Evolutionary conservation across 2,888 invertebrate species (phyloP).

Genomic region (Cryptocheilus praepositus): DNA sequence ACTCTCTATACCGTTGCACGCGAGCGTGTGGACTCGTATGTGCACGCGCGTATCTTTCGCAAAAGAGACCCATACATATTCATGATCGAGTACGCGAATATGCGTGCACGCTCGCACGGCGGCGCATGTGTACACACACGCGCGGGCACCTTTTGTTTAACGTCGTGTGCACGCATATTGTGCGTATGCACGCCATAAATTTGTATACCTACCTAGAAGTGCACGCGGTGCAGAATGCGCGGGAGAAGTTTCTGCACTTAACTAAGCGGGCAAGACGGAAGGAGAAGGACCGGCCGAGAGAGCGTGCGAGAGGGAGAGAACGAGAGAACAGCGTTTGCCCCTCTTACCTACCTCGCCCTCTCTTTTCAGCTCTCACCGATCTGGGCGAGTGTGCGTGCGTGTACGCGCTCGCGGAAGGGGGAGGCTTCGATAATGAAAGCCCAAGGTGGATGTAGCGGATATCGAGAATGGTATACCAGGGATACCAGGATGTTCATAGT

Average conservation of each 20-base stretch:
- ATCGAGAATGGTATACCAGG: constrained; percentile 20
- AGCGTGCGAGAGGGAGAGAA: too few relatives aligned
- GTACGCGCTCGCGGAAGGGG: constrained; percentile 8
- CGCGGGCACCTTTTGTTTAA: constrained; percentile 55
- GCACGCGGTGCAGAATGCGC: constrained; percentile 56
- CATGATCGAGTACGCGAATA: constrained; percentile 48
- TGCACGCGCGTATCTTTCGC: constrained; percentile 52
- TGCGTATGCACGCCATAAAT: constrained; percentile 64
- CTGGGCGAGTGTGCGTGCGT: constrained; percentile 9
- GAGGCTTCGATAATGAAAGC: constrained; percentile 42
- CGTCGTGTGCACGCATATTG: constrained; percentile 58
- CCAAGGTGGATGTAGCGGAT: constrained; percentile 24
- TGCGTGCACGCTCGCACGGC: constrained; percentile 21
- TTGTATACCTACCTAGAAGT: constrained; percentile 55
- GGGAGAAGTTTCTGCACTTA: constrained; percentile 65
- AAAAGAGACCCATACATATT: constrained; percentile 55
- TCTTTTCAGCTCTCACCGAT: neutral
- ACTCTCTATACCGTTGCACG: too few relatives aligned
- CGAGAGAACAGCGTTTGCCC: neutral
- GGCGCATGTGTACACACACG: constrained; percentile 11
- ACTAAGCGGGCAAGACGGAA: constrained; percentile 46
- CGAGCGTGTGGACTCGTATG: constrained; percentile 13
- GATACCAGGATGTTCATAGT: constrained; percentile 6
- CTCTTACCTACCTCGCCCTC: constrained; percentile 4
- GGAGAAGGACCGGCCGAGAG: neutral